Percentiles rank a stretch among this genome's conserved stretches.
Evolutionary conservation across 2,888 invertebrate species (phyloP).

Genomic region (Eremobia ochroleuca): DNA sequence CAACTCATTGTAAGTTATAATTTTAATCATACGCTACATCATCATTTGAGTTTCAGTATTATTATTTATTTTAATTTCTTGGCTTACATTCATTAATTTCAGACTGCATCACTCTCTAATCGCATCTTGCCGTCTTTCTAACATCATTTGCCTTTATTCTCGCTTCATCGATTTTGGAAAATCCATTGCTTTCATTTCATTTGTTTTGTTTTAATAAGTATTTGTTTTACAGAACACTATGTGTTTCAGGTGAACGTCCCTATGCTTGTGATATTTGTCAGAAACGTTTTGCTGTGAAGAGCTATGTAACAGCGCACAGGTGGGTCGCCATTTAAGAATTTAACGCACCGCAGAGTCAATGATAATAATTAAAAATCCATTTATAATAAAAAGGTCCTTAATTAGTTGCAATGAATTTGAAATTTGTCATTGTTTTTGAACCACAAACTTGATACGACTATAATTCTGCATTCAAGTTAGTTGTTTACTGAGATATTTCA

Average conservation of each 20-base stretch:
- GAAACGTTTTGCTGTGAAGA: slow-evolving; percentile 95
- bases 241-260: slow-evolving; percentile 93
- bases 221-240: slow-evolving; percentile 20
- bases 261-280: slow-evolving; percentile 95
- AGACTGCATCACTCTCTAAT: slow-evolving; percentile 85
- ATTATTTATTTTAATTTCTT: slow-evolving; percentile 83
- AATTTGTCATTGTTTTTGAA: neutral
- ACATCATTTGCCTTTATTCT: slow-evolving; percentile 82
- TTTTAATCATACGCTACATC: slow-evolving; percentile 84
- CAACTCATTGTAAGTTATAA: slow-evolving; percentile 77
- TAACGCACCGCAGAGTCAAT: neutral
- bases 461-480: neutral
- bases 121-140: slow-evolving; percentile 91
- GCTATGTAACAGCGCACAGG: slow-evolving; percentile 95
- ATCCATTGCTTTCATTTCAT: slow-evolving; percentile 61
- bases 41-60: slow-evolving; percentile 80
- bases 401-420: neutral
- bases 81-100: slow-evolving; percentile 86
- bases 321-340: slow-evolving; percentile 68
- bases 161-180: slow-evolving; percentile 72
- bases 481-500: neutral
- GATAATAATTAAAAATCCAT: neutral
- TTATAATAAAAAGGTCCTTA: neutral
- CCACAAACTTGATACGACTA: too few relatives aligned
- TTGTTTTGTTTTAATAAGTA: slow-evolving; percentile 17